Base-by-base conservation (phyloP, 2,113 vertebrate species). In the Silurus glanis region DNA sequence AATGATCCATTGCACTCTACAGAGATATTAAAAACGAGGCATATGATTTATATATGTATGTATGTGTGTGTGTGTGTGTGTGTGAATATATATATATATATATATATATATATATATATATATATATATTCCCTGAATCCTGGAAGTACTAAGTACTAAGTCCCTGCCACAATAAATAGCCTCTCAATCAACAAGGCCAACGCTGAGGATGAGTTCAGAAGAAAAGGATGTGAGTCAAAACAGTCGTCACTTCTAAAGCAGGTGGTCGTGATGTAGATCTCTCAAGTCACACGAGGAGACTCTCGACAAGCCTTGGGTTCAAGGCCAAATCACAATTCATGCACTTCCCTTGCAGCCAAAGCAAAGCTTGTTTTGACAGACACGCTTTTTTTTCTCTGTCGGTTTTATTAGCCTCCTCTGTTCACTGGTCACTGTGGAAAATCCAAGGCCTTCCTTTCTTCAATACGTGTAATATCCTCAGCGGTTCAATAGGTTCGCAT, bases 201-300 rank as follows among this genome's bases (percentile, higher is more conserved):
- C 25, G 62, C 76, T 37, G 49, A 75, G 59, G 83, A 37, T 84
- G 84, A 89, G 91, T 87, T 74, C 67, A 81, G 82, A 66, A 85
- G 53, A 66, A 64, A 61, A 84, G 87, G 90, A 92, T 90, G 90
- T 91, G 91, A 87, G 90, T 93, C 92, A 93, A 91, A 92, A 90
- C 87, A 84, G 14, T 13, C 25, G 25, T 14, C 58, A 9, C 67
- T 64, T 81, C 56, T 45, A 83, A 83, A 82, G 86, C 92, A 93
- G 92, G 92, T 91, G 93, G 89, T 86, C 84, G 2, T 78, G 83
- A 80, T 59, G 59, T 21, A 85, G 71, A 59, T 7, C 81, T 6
- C 21, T 80, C 62, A 59, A 64, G 78, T 64, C 58, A 80, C 58
- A 80, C 28, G 13, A 62, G 49, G 80, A 69, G 56, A 72, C 84